Evolutionary conservation across 2,797 vertebrate species (phyloP).

Genomic region (Dendrocincla fuliginosa): DNA sequence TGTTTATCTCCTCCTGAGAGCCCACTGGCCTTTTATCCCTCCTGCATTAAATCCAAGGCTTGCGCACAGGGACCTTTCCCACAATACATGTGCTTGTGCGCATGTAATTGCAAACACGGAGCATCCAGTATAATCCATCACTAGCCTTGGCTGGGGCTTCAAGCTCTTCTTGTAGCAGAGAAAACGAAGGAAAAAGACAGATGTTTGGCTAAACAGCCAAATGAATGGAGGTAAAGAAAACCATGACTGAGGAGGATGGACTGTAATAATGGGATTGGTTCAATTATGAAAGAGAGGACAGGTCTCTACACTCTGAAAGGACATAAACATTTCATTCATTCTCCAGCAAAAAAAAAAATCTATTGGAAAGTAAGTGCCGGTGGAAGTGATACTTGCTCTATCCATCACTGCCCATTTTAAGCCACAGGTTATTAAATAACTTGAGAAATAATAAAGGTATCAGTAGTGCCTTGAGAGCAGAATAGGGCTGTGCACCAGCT

Average conservation of each 20-base stretch:
- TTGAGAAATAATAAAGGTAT: not conserved
- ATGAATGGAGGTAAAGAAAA: not conserved
- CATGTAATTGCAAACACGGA: not conserved
- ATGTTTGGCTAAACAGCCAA: not conserved
- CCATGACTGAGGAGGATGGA: not conserved
- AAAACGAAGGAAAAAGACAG: not conserved
- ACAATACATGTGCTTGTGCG: not conserved
- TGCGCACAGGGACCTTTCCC: not conserved
- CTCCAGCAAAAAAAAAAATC: not conserved
- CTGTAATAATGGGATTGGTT: not conserved
- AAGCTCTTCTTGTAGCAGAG: not conserved
- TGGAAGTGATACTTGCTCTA: not conserved
- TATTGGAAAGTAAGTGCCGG: rapidly evolving
- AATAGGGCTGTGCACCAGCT: not conserved
- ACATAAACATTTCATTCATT: not conserved
- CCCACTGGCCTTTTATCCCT: not conserved
- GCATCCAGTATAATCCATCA: not conserved
- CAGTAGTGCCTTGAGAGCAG: not conserved
- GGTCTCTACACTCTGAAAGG: not conserved
- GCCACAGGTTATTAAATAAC: not conserved
- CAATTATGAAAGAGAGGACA: not conserved
- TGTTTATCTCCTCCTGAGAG: not conserved
- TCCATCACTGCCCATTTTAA: not conserved
- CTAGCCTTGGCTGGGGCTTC: not conserved
- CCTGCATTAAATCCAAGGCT: not conserved